Evolutionary conservation across 2,888 invertebrate genomes (phyloP), one percentile per base, ranked within the genome.

Genomic region (Pristionchus fissidentatus): DNA sequence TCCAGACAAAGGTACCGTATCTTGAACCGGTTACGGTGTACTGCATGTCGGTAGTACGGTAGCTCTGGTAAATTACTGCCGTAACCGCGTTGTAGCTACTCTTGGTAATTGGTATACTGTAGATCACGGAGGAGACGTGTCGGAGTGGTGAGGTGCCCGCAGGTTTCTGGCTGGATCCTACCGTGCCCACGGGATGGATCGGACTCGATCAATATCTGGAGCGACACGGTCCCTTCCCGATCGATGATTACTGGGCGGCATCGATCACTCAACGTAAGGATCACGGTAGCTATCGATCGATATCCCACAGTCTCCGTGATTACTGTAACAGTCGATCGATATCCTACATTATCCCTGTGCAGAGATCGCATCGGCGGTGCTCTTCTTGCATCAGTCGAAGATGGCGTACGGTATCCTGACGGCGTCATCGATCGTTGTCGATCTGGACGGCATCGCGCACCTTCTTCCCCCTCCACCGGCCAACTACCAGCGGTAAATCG

Each of bases 371-470:
- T 32, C 52, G 52, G 52, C 77, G 19, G 5, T 78, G 22, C 77
- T 78, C 32, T 78, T 78, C 55, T 52, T 78, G 49, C 77, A 78
- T 43, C 77, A 78, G 41, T 55, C 26, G 29, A 78, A 78, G 77
- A 78, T 78, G 32, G 77, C 22, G 22, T 41, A 78, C 55, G 77
- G 77, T 38, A 35, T 8, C 32, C 49, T 78, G 38, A 78, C 49
- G 32, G 52, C 52, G 26, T 3, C 43, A 35, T 52, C 49, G 32
- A 78, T 78, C 22, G 32, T 78, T 10, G 19, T 78, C 52, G 52
- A 78, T 78, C 3, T 38, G 49, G 49, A 78, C 26, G 77, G 77
- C 3, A 32, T 38, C 1, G 77, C 43, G 3, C 55, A 52, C 35
- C 13, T 78, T 10, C 52, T 78, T 13, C 77, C 77, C 7, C 77